phyloP scores from a whole-genome alignment of 2,888 invertebrate species.

The Cerastoderma edule region DNA sequence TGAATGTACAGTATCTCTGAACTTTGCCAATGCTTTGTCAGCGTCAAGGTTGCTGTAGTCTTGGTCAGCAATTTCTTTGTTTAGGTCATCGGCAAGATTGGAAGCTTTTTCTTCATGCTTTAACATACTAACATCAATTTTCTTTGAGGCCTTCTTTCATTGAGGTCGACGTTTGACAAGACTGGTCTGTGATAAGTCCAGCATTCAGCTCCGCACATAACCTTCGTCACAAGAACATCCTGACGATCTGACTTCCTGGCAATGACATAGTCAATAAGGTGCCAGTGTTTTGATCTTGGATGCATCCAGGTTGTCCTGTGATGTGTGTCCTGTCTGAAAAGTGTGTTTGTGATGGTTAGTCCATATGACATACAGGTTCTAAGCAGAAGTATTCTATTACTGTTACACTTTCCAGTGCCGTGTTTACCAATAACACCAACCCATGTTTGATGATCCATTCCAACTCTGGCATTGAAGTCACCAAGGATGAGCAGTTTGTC shows the following conservation, averaged over 20 bases:
- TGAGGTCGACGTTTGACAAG: conserved; percentile 22
- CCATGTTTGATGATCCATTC: conserved; percentile 28
- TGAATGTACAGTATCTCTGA: background rate
- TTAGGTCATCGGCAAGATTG: too few relatives aligned
- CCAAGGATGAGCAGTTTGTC: conserved; percentile 32
- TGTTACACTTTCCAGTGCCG: conserved; percentile 13
- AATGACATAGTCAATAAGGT: conserved; percentile 13
- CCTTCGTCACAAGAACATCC: conserved; percentile 15
- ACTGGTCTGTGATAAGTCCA: conserved; percentile 39
- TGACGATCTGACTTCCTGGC: background rate
- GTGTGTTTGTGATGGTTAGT: background rate
- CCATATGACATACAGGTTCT: background rate
- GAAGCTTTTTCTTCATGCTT: background rate
- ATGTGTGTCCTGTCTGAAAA: background rate
- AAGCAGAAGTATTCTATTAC: background rate
- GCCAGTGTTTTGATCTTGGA: conserved; percentile 1
- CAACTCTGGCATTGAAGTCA: conserved; percentile 42
- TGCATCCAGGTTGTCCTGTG: conserved; percentile 5
- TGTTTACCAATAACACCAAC: conserved; percentile 22
- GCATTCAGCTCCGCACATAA: conserved; percentile 31
- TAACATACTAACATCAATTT: conserved; percentile 12
- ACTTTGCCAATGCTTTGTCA: background rate
- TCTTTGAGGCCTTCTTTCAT: conserved; percentile 14
- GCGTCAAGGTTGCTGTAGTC: background rate
- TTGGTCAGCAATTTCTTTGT: too few relatives aligned